Conservation (phyloP, 2,113 vertebrate species). For the Ovis canadensis region DNA sequence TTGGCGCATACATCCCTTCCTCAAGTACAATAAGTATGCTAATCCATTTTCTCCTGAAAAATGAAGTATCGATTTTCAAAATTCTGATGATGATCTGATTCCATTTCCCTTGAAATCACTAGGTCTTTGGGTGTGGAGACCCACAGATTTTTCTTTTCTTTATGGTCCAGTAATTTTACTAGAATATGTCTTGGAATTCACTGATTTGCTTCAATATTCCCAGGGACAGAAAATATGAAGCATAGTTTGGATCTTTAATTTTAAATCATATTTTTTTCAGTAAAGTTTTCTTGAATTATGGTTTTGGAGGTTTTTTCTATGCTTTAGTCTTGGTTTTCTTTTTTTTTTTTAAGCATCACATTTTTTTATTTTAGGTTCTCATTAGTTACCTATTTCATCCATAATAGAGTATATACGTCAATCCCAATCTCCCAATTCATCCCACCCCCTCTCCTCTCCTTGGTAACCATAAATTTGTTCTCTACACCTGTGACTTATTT, state of each 20-base stretch:
- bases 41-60: not conserved
- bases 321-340: not conserved
- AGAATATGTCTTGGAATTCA: not conserved
- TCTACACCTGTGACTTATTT: not conserved
- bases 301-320: not conserved
- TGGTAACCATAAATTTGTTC: not conserved
- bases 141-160: not conserved
- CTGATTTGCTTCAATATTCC: not conserved
- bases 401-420: not conserved
- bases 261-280: not conserved
- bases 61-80: not conserved
- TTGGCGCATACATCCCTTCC: not conserved
- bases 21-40: not conserved
- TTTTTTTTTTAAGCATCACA: not conserved
- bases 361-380: not conserved
- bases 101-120: not conserved
- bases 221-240: not conserved
- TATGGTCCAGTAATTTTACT: not conserved
- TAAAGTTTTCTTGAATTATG: not conserved
- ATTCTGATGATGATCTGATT: not conserved
- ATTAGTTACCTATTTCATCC: not conserved
- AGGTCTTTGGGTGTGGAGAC: not conserved
- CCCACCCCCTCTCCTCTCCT: not conserved
- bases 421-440: not conserved
- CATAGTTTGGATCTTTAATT: not conserved